Evolutionary conservation across 2,113 vertebrate species (phyloP).

Genomic region (Mionectes macconnelli): DNA sequence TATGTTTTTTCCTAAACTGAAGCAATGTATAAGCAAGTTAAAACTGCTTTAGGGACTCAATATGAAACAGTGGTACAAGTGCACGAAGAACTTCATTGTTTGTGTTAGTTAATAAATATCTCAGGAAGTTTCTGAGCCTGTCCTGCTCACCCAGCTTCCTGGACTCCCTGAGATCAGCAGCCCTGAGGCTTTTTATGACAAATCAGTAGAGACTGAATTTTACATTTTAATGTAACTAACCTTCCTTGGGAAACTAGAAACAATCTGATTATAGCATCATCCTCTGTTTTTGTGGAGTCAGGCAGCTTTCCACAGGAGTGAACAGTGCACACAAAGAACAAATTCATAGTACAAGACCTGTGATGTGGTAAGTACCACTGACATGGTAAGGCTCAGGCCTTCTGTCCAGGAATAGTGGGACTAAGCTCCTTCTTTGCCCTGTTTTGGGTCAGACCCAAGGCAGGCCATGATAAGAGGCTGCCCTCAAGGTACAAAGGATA

Average conservation of each 20-base stretch:
- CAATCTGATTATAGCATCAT: background rate
- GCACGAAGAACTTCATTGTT: background rate
- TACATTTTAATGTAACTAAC: background rate
- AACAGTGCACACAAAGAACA: background rate
- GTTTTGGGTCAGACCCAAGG: background rate
- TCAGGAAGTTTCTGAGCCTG: background rate
- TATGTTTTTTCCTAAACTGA: background rate
- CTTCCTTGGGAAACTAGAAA: background rate
- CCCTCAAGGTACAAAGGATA: background rate
- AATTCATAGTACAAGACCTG: background rate
- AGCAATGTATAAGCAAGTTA: background rate
- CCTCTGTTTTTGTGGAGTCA: background rate
- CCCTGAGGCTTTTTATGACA: background rate
- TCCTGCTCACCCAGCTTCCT: background rate
- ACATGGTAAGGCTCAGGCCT: background rate
- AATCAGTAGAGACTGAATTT: background rate
- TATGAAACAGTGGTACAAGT: background rate
- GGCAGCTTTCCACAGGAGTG: background rate
- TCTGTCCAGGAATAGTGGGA: background rate
- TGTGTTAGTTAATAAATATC: background rate
- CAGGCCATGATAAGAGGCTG: background rate
- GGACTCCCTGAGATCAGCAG: background rate
- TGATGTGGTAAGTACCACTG: background rate
- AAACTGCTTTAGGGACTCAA: background rate
- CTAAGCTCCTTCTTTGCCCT: background rate